Evolutionary conservation across 2,888 invertebrate species (phyloP).

Genomic region (Leptinotarsa juncta): DNA sequence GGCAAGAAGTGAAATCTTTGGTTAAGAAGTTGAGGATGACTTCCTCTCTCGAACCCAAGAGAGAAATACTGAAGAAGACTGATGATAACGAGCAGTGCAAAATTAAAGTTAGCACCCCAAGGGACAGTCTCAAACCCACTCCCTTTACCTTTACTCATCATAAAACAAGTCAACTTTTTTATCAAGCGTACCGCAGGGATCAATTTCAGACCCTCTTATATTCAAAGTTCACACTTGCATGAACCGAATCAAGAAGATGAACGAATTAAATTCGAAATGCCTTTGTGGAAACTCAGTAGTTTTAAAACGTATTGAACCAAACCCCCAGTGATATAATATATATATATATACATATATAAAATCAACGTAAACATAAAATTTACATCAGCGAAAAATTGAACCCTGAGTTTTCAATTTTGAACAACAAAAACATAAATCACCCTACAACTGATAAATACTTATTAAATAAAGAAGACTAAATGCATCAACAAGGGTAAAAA

Average conservation of each 20-base stretch:
- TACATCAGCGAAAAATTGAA: conserved; percentile 6
- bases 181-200: not conserved
- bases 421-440: conserved; percentile 15
- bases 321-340: not conserved
- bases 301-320: not conserved
- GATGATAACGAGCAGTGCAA: too few species aligned
- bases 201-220: not conserved
- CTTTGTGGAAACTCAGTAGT: not conserved
- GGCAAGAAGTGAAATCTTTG: too few species aligned
- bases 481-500: conserved; percentile 12
- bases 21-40: too few species aligned
- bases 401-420: conserved; percentile 28
- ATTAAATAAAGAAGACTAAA: conserved; percentile 7
- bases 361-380: conserved; percentile 36
- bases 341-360: conserved; percentile 11
- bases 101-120: not conserved
- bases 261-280: not conserved
- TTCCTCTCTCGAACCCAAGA: too few species aligned
- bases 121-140: not conserved
- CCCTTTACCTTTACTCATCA: not conserved
- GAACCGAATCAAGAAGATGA: too few species aligned
- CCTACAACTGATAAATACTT: conserved; percentile 5
- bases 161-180: too few species aligned
- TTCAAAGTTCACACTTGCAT: too few species aligned
- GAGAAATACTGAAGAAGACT: too few species aligned